Evolutionary conservation across 2,113 vertebrate genomes (phyloP), one percentile per base, ranked within the genome.

Genomic region (Canis aureus): DNA sequence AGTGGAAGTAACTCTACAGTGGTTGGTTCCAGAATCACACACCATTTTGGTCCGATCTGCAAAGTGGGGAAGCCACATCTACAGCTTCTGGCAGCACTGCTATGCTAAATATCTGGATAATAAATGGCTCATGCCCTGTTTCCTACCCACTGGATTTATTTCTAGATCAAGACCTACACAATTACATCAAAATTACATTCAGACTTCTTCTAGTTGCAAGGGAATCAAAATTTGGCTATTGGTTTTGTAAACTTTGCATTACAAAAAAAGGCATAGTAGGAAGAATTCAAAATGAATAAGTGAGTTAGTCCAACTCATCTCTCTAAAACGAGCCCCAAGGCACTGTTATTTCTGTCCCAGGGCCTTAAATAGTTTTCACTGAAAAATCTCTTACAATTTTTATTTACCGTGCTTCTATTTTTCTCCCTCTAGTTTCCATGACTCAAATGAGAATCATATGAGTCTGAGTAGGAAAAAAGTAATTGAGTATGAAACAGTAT

Each of bases 161-260:
- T 69, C 20, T 16, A 92, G 69, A 74, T 89, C 5, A 94, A 91
- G 71, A 78, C 15, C 9, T 66, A 27, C 12, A n/a, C 32, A 74
- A 35, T 83, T 85, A 78, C 17, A n/a, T 81, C 2, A 74, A 67
- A 76, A 67, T 80, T 29, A 62, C 19, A 74, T 81, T 74, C 49
- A 92, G 35, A 69, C 8, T 66, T 22, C 29, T 60, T 16, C 29
- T 57, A 62, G 11, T 62, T 93, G 3, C 16, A 94, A 89, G 12
- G 4, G 35, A 71, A 13, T 92, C 16, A 96, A 94, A 97, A 59
- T 64, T 49, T 81, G 51, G 1, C 76, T 76, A 69, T 85, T 81
- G 38, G 11, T 84, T 94, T 53, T 43, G 51, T 51, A 85, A 62
- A 25, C 11, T 81, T 27, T 66, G 27, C 55, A 87, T 3, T 32